Evolutionary conservation across 2,113 vertebrate genomes (phyloP).

Genomic region (Aegypius monachus): DNA sequence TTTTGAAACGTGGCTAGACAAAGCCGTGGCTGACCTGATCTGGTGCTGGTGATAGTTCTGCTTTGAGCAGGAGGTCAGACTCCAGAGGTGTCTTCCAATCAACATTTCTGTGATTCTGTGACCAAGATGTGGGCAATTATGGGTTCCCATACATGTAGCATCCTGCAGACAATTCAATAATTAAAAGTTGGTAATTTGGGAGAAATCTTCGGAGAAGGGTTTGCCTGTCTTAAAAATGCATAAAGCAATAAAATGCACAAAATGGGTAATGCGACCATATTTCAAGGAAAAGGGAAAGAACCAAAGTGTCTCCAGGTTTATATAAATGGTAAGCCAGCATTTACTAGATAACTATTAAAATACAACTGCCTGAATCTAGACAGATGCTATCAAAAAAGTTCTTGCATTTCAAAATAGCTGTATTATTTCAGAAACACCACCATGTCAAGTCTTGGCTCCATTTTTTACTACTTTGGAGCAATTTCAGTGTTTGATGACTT

Average conservation of each 20-base stretch:
- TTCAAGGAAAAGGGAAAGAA: not conserved
- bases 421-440: not conserved
- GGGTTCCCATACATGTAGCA: not conserved
- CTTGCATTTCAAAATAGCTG: not conserved
- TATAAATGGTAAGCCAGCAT: not conserved
- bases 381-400: not conserved
- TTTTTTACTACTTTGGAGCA: not conserved
- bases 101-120: not conserved
- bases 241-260: not conserved
- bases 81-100: not conserved
- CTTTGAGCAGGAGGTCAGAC: not conserved
- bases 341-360: not conserved
- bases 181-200: not conserved
- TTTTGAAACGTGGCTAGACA: not conserved
- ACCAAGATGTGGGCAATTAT: not conserved
- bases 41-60: not conserved
- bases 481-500: not conserved
- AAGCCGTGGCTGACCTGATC: not conserved
- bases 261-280: not conserved
- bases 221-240: not conserved
- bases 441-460: not conserved
- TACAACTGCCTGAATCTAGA: not conserved
- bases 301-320: not conserved
- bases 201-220: not conserved
- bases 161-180: not conserved